Evolutionary conservation across 2,888 invertebrate genomes (phyloP), one percentile per base, ranked within the genome.

Genomic region (Peribatodes rhomboidaria): DNA sequence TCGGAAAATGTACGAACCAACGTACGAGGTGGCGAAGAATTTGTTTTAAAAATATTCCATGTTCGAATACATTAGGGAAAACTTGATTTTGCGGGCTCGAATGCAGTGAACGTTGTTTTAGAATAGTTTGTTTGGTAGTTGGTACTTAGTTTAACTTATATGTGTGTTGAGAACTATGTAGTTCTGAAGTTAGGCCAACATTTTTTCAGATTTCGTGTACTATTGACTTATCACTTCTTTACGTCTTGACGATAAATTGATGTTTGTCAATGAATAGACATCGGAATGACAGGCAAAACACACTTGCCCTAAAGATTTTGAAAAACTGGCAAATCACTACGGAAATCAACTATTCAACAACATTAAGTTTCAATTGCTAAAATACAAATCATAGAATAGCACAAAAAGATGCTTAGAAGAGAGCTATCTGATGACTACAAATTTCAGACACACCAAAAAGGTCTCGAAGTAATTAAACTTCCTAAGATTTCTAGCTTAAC

Each of bases 401-500:
- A n/a, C n/a, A 27, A 27, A 2, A 27, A 27, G 27, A 27, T 27
- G 27, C 27, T 27, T 27, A 37, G n/a, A 1, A 37, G 6, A n/a
- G 13, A 13, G 6, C 37, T n/a, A 37, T n/a, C n/a, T 3, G 16
- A 41, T 9, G 6, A 2, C 8, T 9, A 16, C 16, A 9, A 16
- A 41, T 16, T 16, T 16, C 4, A 14, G 9, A 3, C 44, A 44
- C 10, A 13, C 11, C 10, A 13, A 20, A 13, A 20, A 47, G 31
- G 14, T 18, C 22, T 14, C 14, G 1, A 37, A 42, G n/a, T 35
- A 37, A 44, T 37, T 27, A 47, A 42, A 16, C 42, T 9, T 0
- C 22, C 35, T 14, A 47, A 39, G 60, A 53, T 44, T 56, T 57
- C 49, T 47, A 49, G 42, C 56, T 58, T 50, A 55, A 61, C 57